Base-by-base conservation (phyloP, 2,888 invertebrate species). In the Flabesymbios commensalis region DNA sequence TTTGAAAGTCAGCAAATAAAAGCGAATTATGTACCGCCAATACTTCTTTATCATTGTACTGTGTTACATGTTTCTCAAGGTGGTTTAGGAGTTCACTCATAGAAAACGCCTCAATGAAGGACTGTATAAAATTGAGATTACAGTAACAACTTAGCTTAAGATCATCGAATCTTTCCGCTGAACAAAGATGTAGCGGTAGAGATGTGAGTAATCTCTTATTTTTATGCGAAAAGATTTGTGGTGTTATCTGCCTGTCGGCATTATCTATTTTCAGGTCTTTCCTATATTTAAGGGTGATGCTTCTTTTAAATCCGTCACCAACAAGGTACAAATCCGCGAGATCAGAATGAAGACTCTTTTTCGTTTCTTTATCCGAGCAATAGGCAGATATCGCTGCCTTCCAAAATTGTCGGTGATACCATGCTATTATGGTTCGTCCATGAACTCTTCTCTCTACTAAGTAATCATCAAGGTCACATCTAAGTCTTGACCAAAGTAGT, bases 71-170 rank as follows among this genome's bases (percentile, higher is more conserved):
- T 10, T 49, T 10, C 71, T 90, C 89, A 57, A 94, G 91, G 79
- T 88, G 88, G 55, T 89, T 88, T 64, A 93, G 57, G 1, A 78
- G 89, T 68, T 69, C 52, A 87, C 86, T 45, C 84, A 82, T 39
- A 10, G 75, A 73, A 47, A 69, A 70, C 2, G 72, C 71, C 32
- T 65, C 49, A 26, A 78, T 70, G 49, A 67, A 73, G 4, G 74
- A 70, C 42, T 63, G 57, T 0, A 78, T 65, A 55, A 70, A 78
- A 10, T 62, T 57, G 26, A 77, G 70, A 53, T 75, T 75, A 57
- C 74, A 64, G 10, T 52, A 55, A 5, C 29, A 32, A 5, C n/a
- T 26, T 39, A 42, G 22, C 29, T 43, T 60, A 1, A 52, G 29
- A 7, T 33, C 22, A 14, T 43, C 49, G 2, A 31, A 3, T 28